phyloP scores from a whole-genome alignment of 2,888 invertebrate species.

The Parapristionchus giblindavisi region DNA sequence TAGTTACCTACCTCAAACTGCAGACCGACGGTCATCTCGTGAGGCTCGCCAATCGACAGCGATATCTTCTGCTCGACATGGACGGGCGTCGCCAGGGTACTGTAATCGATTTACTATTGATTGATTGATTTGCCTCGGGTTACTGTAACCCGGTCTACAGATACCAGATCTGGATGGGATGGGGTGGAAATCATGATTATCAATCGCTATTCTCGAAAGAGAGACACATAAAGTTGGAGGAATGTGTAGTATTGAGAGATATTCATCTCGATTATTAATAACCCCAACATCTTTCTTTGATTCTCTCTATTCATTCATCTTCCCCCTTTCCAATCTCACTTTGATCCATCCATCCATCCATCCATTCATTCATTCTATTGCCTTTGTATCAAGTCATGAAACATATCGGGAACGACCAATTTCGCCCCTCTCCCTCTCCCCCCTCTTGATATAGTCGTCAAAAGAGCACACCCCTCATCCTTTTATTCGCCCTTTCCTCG shows the following conservation, averaged over 20 bases:
- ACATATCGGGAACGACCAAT: neutral
- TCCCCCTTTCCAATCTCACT: neutral
- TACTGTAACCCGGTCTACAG: no score
- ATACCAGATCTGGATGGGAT: no score
- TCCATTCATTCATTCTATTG: neutral
- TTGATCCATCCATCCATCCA: neutral
- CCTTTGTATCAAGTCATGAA: neutral
- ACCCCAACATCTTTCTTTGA: neutral
- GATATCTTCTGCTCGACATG: no score
- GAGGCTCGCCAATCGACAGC: constrained; percentile 19
- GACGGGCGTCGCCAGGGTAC: no score
- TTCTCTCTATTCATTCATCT: neutral
- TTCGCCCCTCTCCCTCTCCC: neutral
- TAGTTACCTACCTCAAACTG: no score
- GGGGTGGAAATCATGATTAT: no score
- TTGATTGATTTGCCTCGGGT: no score
- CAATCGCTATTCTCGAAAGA: no score
- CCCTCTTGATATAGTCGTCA: neutral
- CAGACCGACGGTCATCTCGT: constrained; percentile 5
- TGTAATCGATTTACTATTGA: no score
- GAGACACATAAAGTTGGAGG: no score
- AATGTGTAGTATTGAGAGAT: no score
- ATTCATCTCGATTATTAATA: no score
- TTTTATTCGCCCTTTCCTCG: constrained; percentile 22
- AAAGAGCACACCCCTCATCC: constrained; percentile 1